Evolutionary conservation across 2,888 invertebrate genomes (phyloP).

Genomic region (Miltochrista miniata): DNA sequence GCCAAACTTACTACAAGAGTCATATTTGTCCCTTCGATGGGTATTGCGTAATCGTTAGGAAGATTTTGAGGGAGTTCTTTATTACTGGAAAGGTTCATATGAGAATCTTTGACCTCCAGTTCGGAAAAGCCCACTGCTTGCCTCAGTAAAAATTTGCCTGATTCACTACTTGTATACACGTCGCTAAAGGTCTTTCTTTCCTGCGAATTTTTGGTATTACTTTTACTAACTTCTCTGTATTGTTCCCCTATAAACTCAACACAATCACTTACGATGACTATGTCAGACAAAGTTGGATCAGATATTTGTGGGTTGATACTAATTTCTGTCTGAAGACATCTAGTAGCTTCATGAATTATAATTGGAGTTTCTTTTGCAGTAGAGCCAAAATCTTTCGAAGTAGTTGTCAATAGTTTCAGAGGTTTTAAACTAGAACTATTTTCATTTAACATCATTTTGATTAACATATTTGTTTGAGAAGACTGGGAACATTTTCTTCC

Average conservation of each 20-base stretch:
- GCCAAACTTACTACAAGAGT: slow-evolving; percentile 60
- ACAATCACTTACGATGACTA: slow-evolving; percentile 55
- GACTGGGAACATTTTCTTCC: slow-evolving; percentile 51
- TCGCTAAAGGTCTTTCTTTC: slow-evolving; percentile 23
- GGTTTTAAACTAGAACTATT: slow-evolving; percentile 32
- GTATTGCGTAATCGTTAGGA: slow-evolving; percentile 55
- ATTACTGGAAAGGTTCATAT: slow-evolving; percentile 17
- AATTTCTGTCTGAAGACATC: slow-evolving; percentile 72
- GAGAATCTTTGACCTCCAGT: slow-evolving; percentile 6
- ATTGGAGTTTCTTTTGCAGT: slow-evolving; percentile 11
- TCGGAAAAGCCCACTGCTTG: slow-evolving; percentile 7
- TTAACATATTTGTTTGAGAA: slow-evolving; percentile 64
- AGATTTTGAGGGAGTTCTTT: slow-evolving; percentile 18
- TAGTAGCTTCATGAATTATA: slow-evolving; percentile 54
- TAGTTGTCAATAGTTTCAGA: slow-evolving; percentile 12
- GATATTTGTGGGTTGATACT: slow-evolving; percentile 71
- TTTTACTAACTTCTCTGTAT: slow-evolving; percentile 41
- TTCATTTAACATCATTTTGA: slow-evolving; percentile 41
- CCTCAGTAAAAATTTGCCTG: slow-evolving; percentile 17
- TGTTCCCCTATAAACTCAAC: slow-evolving; percentile 55
- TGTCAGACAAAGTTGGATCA: slow-evolving; percentile 67
- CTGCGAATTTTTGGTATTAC: slow-evolving; percentile 21
- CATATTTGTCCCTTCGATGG: slow-evolving; percentile 76
- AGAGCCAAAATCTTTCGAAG: slow-evolving; percentile 12
- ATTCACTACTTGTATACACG: slow-evolving; percentile 20